Percentiles rank a stretch among this genome's conserved stretches.
phyloP scores from a whole-genome alignment of 2,888 invertebrate species.

The Zhuqinia jingwanae region DNA sequence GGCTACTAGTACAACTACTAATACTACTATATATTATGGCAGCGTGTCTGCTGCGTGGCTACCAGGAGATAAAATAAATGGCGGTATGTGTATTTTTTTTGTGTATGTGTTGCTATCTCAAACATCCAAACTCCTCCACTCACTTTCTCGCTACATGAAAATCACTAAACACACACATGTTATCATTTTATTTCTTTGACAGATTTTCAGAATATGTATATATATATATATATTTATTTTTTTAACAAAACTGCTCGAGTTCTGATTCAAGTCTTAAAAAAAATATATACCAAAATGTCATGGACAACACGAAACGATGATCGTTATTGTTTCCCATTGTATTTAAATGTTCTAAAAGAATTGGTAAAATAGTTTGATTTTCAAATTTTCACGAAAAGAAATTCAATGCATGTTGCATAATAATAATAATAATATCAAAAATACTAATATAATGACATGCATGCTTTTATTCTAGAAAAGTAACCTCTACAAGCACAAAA shows the following conservation, averaged over 20 bases:
- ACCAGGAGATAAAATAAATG: conserved; percentile 11
- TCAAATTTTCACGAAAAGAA: not conserved
- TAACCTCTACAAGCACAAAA: too few species aligned
- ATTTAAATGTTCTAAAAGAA: not conserved
- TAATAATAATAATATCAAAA: too few species aligned
- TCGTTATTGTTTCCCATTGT: not conserved
- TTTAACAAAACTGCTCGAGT: too few species aligned
- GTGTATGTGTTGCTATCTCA: not conserved
- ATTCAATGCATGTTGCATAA: not conserved
- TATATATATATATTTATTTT: too few species aligned
- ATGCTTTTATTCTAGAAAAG: too few species aligned
- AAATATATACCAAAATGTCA: not conserved
- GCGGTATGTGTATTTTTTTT: too few species aligned
- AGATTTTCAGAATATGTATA: too few species aligned
- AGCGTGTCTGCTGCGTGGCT: not conserved
- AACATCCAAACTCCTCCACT: not conserved
- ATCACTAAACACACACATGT: too few species aligned
- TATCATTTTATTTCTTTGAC: too few species aligned
- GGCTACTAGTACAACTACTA: not conserved
- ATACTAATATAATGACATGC: too few species aligned
- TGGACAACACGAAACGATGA: not conserved
- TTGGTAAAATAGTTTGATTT: conserved; percentile 10
- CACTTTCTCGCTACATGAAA: not conserved
- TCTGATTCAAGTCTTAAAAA: too few species aligned
- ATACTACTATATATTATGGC: too few species aligned